Conservation (phyloP, 2,113 vertebrate genomes). For the Salvator merianae region DNA sequence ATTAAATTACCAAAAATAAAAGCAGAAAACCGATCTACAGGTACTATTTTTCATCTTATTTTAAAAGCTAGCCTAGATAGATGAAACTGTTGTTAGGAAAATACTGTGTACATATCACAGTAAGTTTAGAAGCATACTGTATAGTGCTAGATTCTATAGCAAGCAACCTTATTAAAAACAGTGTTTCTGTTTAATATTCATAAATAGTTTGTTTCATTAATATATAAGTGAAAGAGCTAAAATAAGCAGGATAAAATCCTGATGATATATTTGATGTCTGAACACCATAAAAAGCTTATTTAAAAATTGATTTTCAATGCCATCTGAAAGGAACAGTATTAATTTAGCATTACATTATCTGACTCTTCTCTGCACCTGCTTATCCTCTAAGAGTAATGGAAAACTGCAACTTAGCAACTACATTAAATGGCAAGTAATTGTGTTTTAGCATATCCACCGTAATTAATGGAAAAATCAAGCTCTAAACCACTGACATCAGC, state of each 20-base stretch:
- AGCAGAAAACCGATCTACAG: not conserved
- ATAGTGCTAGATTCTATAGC: conserved; percentile 30
- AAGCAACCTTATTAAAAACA: conserved; percentile 57
- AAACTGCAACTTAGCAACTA: conserved; percentile 65
- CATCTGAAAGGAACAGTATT: conserved; percentile 70
- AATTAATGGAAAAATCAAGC: conserved; percentile 55
- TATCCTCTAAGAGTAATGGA: conserved; percentile 64
- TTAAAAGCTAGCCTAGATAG: not conserved
- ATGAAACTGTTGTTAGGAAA: not conserved
- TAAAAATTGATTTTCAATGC: conserved; percentile 72
- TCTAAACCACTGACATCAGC: conserved; percentile 31
- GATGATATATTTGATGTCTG: conserved; percentile 67
- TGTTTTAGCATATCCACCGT: conserved; percentile 59
- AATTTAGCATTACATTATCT: conserved; percentile 79
- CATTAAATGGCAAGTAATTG: conserved; percentile 47
- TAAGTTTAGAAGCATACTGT: not conserved
- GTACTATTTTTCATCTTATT: not conserved
- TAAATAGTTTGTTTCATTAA: conserved; percentile 59
- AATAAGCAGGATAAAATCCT: conserved; percentile 61
- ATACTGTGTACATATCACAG: conserved; percentile 18
- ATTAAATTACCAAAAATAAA: not conserved
- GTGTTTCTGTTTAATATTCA: conserved; percentile 42
- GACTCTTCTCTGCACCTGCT: conserved; percentile 74
- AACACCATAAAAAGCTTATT: conserved; percentile 70
- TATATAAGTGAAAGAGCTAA: conserved; percentile 56